phyloP scores from a whole-genome alignment of 1,140 invertebrate species.

The Apis dorsata region DNA sequence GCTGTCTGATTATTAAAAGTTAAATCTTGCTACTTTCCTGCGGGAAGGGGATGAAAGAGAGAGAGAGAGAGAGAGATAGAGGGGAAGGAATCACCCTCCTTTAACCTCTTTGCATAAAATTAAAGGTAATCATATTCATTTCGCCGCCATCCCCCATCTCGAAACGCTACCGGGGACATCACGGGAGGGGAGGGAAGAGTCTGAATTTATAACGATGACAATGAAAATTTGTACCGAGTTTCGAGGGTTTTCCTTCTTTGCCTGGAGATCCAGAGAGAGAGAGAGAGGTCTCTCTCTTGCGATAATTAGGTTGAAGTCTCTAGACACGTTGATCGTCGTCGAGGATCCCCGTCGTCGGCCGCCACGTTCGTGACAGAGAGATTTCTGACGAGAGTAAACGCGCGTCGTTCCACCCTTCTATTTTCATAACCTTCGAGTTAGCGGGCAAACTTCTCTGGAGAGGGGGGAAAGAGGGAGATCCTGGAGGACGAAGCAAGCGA shows the following conservation, averaged over 20 bases:
- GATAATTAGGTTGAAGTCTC: slow-evolving; percentile 36
- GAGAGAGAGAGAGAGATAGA: not conserved
- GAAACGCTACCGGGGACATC: slow-evolving; percentile 36
- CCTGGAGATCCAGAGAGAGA: no score
- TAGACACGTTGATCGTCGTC: not conserved
- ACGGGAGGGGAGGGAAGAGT: not conserved
- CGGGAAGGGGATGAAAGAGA: no score
- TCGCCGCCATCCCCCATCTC: slow-evolving; percentile 3
- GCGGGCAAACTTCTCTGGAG: no score
- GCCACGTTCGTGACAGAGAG: not conserved
- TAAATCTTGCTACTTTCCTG: slow-evolving; percentile 23
- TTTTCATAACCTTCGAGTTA: not conserved
- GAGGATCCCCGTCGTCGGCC: not conserved
- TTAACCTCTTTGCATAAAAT: slow-evolving; percentile 56
- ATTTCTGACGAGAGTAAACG: slow-evolving; percentile 14
- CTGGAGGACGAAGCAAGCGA: not conserved
- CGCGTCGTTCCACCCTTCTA: not conserved
- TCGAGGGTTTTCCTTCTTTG: slow-evolving; percentile 5
- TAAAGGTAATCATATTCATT: slow-evolving; percentile 50
- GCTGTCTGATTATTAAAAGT: slow-evolving; percentile 57
- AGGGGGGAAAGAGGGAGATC: not conserved
- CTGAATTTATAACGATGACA: slow-evolving; percentile 46
- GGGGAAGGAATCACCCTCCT: slow-evolving; percentile 18
- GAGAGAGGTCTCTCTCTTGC: not conserved
- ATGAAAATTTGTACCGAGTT: slow-evolving; percentile 50